Base-by-base conservation (phyloP, 2,888 invertebrate genomes). In the Ichneumoninae sp. region DNA sequence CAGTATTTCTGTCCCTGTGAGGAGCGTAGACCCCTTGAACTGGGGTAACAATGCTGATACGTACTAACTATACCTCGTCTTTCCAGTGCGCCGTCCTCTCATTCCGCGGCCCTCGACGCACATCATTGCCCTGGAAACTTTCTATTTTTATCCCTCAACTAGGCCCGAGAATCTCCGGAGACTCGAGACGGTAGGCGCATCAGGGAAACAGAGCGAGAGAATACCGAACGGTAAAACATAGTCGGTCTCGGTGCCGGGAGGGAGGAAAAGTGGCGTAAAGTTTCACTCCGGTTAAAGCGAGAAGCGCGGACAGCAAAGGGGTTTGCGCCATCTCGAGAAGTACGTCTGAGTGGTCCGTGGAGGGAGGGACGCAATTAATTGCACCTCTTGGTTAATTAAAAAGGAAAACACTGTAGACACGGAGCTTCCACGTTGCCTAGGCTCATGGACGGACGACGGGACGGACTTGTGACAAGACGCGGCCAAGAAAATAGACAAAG, bases 101-200 rank as follows among this genome's bases (percentile, higher is more conserved):
- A 83, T 68, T 83, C 70, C 69, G 69, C 68, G 22, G 68, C 75
- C 62, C 76, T 79, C 70, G 70, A 78, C 78, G 62, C 81, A 66
- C 68, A 80, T 82, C 57, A 85, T 79, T 60, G 84, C 68, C 44
- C 80, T 83, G 85, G 85, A 83, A 85, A 85, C 71, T 70, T 75
- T 44, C 77, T 86, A 86, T 86, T 85, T 86, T 85, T 85, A 86
- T 85, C 82, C 76, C 52, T 80, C 79, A 79, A 71, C 82, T 68
- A 76, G 75, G 82, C 54, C 66, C 71, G 68, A 82, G 84, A 82
- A 82, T 82, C 82, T 52, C 78, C 60, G 71, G 76, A 79, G 84
- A 76, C 75, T 79, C 74, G 79, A 76, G 78, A 84, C 75, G 70
- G 71, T 82, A 75, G 57, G 62, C 66, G 80, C 74, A 82, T 80